A percentile compares a stretch with the other conserved stretches of the same genome.
These are phyloP conservation scores for Vidua macroura DNA, from an alignment of 2,113 vertebrate genomes.

Conservation along the genomic window DNA sequence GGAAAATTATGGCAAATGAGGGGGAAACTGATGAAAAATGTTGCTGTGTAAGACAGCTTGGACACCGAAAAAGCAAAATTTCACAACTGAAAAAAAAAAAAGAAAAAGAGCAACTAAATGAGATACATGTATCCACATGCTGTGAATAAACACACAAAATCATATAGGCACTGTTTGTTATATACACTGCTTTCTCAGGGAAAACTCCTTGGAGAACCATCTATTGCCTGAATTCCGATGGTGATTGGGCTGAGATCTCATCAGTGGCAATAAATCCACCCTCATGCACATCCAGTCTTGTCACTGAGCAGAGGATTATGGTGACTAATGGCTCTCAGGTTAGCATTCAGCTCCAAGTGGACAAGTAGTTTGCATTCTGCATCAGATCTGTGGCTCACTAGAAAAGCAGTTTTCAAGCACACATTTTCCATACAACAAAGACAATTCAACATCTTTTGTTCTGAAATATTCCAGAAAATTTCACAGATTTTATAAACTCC, in stretches of 20 bases:
- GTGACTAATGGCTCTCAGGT: not conserved
- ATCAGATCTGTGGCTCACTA: not conserved
- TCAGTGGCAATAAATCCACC: slow-evolving; percentile 3
- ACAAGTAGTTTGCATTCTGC: not conserved
- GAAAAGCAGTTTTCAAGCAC: not conserved
- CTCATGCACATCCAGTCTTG: not conserved
- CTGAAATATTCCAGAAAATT: not conserved
- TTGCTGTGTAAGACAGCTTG: not conserved
- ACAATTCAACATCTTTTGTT: not conserved
- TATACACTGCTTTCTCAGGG: not conserved
- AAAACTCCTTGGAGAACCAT: slow-evolving; percentile 20
- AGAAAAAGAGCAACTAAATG: not conserved
- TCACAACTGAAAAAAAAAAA: not conserved
- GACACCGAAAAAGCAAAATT: not conserved
- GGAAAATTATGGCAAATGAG: not conserved
- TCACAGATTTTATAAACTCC: not conserved
- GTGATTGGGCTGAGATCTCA: not conserved
- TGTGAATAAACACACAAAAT: not conserved
- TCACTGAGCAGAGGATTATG: not conserved
- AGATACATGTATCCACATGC: not conserved
- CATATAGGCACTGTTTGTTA: not conserved
- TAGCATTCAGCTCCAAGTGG: not conserved
- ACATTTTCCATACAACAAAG: not conserved
- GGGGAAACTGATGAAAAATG: not conserved
- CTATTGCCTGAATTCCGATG: not conserved